A percentile compares a stretch with the other conserved stretches of the same genome.
Conservation (phyloP, 2,797 vertebrate species). For the Saxicola maurus region DNA sequence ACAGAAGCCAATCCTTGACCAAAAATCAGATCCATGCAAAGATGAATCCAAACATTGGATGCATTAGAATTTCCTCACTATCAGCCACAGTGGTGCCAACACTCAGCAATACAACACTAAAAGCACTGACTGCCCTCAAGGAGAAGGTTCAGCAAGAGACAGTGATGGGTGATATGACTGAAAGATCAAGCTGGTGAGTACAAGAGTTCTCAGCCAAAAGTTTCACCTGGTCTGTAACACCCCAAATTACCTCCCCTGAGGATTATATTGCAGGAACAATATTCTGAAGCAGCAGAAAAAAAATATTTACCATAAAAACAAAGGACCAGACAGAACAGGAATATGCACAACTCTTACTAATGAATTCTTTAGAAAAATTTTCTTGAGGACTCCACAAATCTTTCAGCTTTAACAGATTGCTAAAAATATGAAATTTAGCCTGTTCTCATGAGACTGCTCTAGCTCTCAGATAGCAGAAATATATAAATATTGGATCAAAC, state of each 20-base stretch:
- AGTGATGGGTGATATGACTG: fast-evolving
- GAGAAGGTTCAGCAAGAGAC: background rate
- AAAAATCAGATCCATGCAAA: background rate
- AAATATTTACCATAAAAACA: background rate
- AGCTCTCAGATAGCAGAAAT: background rate
- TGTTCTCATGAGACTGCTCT: background rate
- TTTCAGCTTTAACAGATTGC: background rate
- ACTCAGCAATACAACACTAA: background rate
- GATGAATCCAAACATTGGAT: background rate
- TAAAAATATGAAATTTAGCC: background rate
- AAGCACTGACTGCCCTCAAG: background rate
- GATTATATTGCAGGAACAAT: background rate
- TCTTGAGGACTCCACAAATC: background rate
- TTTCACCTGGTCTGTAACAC: background rate
- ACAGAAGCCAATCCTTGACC: background rate
- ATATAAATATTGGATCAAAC: conserved; percentile 29
- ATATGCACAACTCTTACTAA: background rate
- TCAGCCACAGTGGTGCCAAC: background rate
- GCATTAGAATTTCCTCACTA: background rate
- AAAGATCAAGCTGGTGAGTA: background rate
- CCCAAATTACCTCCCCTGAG: background rate
- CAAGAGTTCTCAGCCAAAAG: background rate
- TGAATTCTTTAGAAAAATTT: background rate
- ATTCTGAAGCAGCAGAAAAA: background rate
- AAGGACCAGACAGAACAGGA: background rate